Percentiles rank a stretch among this genome's conserved stretches.
Evolutionary conservation across 1,140 invertebrate species (phyloP).

Genomic region (Phocides pigmalion): DNA sequence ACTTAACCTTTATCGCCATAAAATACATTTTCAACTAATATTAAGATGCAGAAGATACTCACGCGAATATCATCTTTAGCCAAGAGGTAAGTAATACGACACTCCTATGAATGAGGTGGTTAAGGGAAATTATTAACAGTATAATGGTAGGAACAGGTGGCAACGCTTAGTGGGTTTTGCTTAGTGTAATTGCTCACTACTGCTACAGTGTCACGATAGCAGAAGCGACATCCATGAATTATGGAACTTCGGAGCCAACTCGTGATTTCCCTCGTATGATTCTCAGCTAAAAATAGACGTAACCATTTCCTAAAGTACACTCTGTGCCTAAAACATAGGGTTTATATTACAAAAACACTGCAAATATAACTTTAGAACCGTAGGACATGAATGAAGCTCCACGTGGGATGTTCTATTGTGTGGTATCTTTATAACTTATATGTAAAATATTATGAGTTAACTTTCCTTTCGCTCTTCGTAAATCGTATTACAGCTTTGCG

Average conservation of each 20-base stretch:
- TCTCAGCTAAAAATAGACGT: constrained; percentile 25
- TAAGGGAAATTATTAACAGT: constrained; percentile 69
- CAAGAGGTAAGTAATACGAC: constrained; percentile 36
- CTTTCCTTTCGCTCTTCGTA: constrained; percentile 32
- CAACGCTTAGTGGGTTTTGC: constrained; percentile 67
- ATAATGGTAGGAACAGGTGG: constrained; percentile 72
- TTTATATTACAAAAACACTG: constrained; percentile 28
- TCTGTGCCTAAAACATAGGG: constrained; percentile 16
- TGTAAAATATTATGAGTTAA: constrained; percentile 29
- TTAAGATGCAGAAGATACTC: constrained; percentile 5
- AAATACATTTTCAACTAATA: constrained; percentile 45
- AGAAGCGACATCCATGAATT: constrained; percentile 51
- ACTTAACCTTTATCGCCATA: constrained; percentile 42
- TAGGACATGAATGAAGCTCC: constrained; percentile 39
- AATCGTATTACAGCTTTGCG: constrained; percentile 15
- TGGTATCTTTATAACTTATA: constrained; percentile 38
- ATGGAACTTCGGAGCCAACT: constrained; percentile 39
- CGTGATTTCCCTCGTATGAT: constrained; percentile 30
- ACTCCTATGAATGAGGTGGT: constrained; percentile 36
- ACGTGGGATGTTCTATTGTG: constrained; percentile 50
- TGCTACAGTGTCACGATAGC: constrained; percentile 59
- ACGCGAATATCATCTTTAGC: constrained; percentile 42
- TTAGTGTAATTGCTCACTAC: constrained; percentile 72
- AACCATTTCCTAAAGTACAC: constrained; percentile 12
- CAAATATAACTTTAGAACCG: constrained; percentile 20